phyloP scores from a whole-genome alignment of 2,113 vertebrate genomes.

The Hypanus sabinus region DNA sequence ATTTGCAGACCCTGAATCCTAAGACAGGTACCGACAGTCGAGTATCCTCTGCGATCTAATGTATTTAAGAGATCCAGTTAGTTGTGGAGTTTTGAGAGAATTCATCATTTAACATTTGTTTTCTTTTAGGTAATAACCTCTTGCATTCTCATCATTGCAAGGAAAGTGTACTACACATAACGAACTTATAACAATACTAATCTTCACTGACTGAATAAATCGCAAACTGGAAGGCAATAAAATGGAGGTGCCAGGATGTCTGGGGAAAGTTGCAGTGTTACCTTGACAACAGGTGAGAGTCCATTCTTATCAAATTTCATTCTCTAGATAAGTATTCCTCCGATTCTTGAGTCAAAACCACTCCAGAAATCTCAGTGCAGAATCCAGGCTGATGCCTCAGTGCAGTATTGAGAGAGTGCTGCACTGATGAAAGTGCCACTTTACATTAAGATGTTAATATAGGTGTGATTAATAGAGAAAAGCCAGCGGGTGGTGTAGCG shows the following conservation, averaged over 20 bases:
- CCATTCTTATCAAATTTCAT: not conserved
- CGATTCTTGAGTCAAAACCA: not conserved
- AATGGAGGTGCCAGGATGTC: too few relatives aligned
- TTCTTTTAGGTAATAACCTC: not conserved
- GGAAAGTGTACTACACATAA: not conserved
- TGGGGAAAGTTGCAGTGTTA: too few relatives aligned
- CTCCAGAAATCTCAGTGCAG: not conserved
- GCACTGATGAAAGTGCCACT: not conserved
- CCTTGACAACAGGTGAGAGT: not conserved
- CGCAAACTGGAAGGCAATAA: not conserved
- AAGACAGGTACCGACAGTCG: not conserved
- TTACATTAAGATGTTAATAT: too few relatives aligned
- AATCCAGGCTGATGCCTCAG: not conserved
- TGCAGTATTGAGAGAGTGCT: not conserved
- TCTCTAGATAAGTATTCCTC: not conserved
- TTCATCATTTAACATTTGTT: conserved; percentile 22
- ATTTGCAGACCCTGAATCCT: not conserved
- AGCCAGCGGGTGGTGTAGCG: too few relatives aligned
- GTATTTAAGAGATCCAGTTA: not conserved
- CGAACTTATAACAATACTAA: not conserved
- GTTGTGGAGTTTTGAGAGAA: not conserved
- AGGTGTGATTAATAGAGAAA: too few relatives aligned
- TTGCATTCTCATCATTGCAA: not conserved
- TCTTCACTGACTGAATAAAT: not conserved
- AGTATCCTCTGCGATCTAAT: not conserved